Conservation (phyloP, 2,888 invertebrate genomes). For the Caenorhabditis sulstoni region DNA sequence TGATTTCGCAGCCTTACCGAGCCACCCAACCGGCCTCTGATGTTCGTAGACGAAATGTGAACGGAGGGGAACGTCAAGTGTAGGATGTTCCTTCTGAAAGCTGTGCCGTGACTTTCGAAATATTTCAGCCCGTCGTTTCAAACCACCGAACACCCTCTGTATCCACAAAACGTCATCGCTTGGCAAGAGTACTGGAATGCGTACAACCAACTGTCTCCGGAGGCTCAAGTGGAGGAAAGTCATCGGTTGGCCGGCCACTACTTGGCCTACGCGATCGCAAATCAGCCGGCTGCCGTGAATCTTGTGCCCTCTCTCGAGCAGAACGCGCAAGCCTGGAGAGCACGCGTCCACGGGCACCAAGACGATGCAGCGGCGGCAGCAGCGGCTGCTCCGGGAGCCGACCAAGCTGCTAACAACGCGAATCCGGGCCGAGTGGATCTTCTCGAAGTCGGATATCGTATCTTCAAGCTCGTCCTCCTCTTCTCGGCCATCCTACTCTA, state of each 20-base stretch:
- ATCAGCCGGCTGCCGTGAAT: not conserved
- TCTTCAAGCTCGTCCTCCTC: conserved; percentile 61
- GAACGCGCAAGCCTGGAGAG: conserved; percentile 26
- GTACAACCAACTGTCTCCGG: conserved; percentile 26
- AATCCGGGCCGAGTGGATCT: conserved; percentile 55
- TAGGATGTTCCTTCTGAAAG: not conserved
- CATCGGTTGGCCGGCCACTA: conserved; percentile 37
- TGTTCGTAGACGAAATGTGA: conserved; percentile 53
- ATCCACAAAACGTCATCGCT: conserved; percentile 26
- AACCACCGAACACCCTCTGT: not conserved
- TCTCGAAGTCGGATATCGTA: conserved; percentile 62
- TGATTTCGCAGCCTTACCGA: conserved; percentile 61
- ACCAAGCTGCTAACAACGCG: conserved; percentile 3
- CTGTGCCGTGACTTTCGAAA: not conserved
- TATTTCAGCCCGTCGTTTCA: too few species aligned
- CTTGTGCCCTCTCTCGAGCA: not conserved
- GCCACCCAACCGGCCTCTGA: conserved; percentile 14
- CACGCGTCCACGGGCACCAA: conserved; percentile 23
- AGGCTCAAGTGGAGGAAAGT: conserved; percentile 16
- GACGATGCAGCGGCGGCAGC: too few species aligned
- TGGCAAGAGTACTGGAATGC: conserved; percentile 49
- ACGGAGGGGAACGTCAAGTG: not conserved
- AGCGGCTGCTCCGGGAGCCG: conserved; percentile 19
- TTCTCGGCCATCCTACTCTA: conserved; percentile 63
- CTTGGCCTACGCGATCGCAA: conserved; percentile 28